Evolutionary conservation across 2,888 invertebrate species (phyloP).

Genomic region (Latrodectus hesperus): DNA sequence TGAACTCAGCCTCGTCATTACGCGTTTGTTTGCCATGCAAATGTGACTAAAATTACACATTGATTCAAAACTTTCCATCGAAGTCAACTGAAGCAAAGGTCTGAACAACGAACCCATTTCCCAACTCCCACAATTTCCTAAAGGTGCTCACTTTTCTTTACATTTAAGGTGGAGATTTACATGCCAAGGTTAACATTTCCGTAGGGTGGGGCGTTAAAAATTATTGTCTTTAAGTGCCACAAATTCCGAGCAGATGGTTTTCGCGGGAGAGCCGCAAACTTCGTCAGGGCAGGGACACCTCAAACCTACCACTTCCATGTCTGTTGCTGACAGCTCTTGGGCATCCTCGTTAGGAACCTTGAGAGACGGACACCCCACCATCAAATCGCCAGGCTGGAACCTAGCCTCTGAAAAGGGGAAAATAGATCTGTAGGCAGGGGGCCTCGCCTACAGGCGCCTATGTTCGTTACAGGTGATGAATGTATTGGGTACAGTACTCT

Average conservation of each 20-base stretch:
- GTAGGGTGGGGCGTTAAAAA: background rate
- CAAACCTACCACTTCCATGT: background rate
- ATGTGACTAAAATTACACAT: too few species aligned
- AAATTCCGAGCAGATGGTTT: constrained; percentile 41
- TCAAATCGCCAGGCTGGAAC: background rate
- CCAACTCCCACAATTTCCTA: too few species aligned
- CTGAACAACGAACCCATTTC: too few species aligned
- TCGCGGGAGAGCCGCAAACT: constrained; percentile 35
- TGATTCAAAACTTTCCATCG: too few species aligned
- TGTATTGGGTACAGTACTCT: constrained; percentile 32
- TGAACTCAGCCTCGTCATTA: too few species aligned
- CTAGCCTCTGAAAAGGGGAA: background rate
- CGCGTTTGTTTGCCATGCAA: too few species aligned
- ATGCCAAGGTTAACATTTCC: background rate
- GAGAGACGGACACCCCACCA: constrained; percentile 5
- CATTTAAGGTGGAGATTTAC: background rate
- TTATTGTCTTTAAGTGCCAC: constrained; percentile 18
- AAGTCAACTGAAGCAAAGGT: too few species aligned
- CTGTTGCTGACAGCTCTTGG: constrained; percentile 5
- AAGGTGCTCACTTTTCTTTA: background rate
- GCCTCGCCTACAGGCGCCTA: constrained; percentile 29
- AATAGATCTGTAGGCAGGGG: background rate
- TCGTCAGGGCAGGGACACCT: constrained; percentile 3
- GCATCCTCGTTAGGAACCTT: constrained; percentile 4
- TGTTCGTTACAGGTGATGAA: constrained; percentile 56